Evolutionary conservation across 30 jellyfish, hydroid and myxozoan species (phyloP).

Genomic region (Aurelia aurita complex sp. Pacific): DNA sequence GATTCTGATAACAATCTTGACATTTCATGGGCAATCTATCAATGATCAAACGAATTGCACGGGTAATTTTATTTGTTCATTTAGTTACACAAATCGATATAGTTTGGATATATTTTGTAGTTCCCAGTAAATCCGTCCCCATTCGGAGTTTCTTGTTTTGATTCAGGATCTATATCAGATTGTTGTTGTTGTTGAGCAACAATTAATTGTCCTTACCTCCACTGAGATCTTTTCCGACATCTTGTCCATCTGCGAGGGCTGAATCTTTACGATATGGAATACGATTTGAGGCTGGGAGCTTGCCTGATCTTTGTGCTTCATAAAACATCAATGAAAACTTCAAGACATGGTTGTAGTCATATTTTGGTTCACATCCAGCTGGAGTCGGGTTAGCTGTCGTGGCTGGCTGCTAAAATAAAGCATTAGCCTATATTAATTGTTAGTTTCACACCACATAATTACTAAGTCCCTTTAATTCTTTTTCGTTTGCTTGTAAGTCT

Average conservation of each 20-base stretch:
- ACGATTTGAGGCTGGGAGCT: slow-evolving; percentile 56
- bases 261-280: slow-evolving; percentile 77
- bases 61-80: too few relatives aligned
- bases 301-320: slow-evolving; percentile 92
- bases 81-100: too few relatives aligned
- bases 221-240: slow-evolving; percentile 42
- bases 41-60: too few relatives aligned
- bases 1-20: too few relatives aligned
- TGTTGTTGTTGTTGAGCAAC: too few relatives aligned
- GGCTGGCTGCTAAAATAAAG: not conserved
- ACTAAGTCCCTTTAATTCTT: too few relatives aligned
- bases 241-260: slow-evolving; percentile 58
- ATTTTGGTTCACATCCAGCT: slow-evolving; percentile 26
- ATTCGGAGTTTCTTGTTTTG: too few relatives aligned
- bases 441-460: not conserved
- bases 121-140: too few relatives aligned
- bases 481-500: too few relatives aligned
- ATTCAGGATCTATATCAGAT: too few relatives aligned
- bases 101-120: too few relatives aligned
- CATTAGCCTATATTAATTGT: not conserved
- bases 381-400: slow-evolving; percentile 9
- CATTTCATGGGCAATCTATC: too few relatives aligned
- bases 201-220: slow-evolving; percentile 15
- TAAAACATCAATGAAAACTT: slow-evolving; percentile 60
- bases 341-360: slow-evolving; percentile 61